A percentile compares a stretch with the other conserved stretches of the same genome.
Evolutionary conservation across 2,113 vertebrate species (phyloP).

Genomic region (Peromyscus maniculatus): DNA sequence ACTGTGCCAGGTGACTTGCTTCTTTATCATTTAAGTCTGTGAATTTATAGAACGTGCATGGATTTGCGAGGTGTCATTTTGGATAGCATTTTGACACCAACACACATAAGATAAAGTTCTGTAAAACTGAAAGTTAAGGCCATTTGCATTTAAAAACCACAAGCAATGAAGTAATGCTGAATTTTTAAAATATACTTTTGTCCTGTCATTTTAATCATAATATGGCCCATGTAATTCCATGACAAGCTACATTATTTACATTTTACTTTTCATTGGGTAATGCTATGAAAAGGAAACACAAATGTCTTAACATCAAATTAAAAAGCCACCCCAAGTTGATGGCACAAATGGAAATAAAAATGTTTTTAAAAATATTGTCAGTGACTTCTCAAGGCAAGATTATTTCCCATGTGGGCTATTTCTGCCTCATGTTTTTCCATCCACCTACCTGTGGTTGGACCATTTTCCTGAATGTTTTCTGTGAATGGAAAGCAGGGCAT

Average conservation of each 20-base stretch:
- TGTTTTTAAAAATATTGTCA: slow-evolving; percentile 33
- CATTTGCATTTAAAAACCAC: slow-evolving; percentile 12
- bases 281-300: slow-evolving; percentile 22
- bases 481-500: slow-evolving; percentile 49
- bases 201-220: slow-evolving; percentile 11
- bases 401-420: slow-evolving; percentile 51
- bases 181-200: background rate
- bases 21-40: slow-evolving; percentile 20
- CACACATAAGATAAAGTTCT: background rate
- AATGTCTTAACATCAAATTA: background rate
- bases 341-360: slow-evolving; percentile 72
- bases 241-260: background rate
- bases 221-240: background rate
- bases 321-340: slow-evolving; percentile 42
- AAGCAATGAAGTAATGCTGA: slow-evolving; percentile 10
- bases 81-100: slow-evolving; percentile 40
- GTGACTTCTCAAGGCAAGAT: slow-evolving; percentile 23
- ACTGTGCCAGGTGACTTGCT: slow-evolving; percentile 37
- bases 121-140: background rate
- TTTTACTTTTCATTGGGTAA: slow-evolving; percentile 53
- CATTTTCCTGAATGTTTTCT: slow-evolving; percentile 56
- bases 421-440: slow-evolving; percentile 74
- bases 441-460: slow-evolving; percentile 65
- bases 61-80: slow-evolving; percentile 39
- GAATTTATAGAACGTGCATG: slow-evolving; percentile 28